Evolutionary conservation across 2,888 invertebrate species (phyloP), one percentile per base, ranked within the genome.

Genomic region (Osmoderma eremita): DNA sequence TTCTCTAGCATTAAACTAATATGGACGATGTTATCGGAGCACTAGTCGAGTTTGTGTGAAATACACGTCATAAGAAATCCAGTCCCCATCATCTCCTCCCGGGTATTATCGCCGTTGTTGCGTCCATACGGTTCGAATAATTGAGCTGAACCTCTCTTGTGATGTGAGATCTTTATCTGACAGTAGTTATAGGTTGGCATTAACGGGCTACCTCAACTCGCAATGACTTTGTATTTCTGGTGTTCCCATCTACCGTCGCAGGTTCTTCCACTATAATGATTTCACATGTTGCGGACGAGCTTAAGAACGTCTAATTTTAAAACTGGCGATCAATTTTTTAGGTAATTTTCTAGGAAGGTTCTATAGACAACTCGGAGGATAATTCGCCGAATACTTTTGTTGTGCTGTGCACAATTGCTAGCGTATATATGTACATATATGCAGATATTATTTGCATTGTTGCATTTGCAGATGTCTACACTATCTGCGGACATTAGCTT

Each of bases 171-270:
- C 72, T 73, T 74, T 75, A 76, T 76, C 76, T 76, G 76, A 76
- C 76, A 76, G 75, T 76, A 76, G 76, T 76, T 76, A 76, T 76
- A 76, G 76, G 76, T 76, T 76, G 74, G 73, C 74, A 75, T 76
- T 76, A 76, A 76, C 73, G 72, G 71, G 73, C 74, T 73, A 75
- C 73, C 72, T 70, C 69, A 70, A 67, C 65, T 63, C 65, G 67
- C 69, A 68, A 74, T 74, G 74, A 74, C 74, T 74, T 70, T 69
- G 69, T 69, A 73, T 69, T 72, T 75, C 69, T 71, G 58, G 54
- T 54, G 61, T 68, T 74, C 68, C 66, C 72, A 70, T 72, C 71
- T 66, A 49, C 24, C 42, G 30, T 51, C 50, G 15, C 38, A 39
- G 30, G 30, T 30, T 48, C n/a, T n/a, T n/a, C 48, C 30, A 38